phyloP scores from a whole-genome alignment of 2,797 vertebrate species.

The Poecilia wingei region DNA sequence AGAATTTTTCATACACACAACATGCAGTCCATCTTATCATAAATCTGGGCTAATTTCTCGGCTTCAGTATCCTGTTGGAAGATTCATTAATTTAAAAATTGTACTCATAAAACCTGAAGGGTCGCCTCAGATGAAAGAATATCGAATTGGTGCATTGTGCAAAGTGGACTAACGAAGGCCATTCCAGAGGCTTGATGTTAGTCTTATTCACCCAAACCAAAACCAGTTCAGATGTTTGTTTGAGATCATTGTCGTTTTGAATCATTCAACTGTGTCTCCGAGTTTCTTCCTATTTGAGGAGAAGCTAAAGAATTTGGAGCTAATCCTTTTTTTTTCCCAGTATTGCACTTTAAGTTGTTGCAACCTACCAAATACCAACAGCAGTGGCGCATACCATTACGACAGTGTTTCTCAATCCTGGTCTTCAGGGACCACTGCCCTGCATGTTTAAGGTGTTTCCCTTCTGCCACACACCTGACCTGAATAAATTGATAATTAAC shows the following conservation, averaged over 20 bases:
- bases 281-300: not conserved
- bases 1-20: not conserved
- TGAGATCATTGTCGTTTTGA: not conserved
- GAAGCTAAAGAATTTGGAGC: not conserved
- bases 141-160: not conserved
- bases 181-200: not conserved
- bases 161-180: not conserved
- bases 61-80: not conserved
- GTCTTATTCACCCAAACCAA: not conserved
- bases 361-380: not conserved
- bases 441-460: too few relatives aligned
- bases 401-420: too few relatives aligned
- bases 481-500: too few relatives aligned
- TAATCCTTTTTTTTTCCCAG: not conserved
- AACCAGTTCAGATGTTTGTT: not conserved
- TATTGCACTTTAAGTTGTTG: not conserved
- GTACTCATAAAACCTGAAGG: not conserved
- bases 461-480: too few relatives aligned
- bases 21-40: not conserved
- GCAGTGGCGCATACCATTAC: not conserved
- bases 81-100: not conserved
- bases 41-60: not conserved
- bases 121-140: not conserved
- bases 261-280: not conserved
- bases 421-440: too few relatives aligned